Base-by-base conservation (phyloP, 2,888 invertebrate species). In the Toxonevra muliebris region DNA sequence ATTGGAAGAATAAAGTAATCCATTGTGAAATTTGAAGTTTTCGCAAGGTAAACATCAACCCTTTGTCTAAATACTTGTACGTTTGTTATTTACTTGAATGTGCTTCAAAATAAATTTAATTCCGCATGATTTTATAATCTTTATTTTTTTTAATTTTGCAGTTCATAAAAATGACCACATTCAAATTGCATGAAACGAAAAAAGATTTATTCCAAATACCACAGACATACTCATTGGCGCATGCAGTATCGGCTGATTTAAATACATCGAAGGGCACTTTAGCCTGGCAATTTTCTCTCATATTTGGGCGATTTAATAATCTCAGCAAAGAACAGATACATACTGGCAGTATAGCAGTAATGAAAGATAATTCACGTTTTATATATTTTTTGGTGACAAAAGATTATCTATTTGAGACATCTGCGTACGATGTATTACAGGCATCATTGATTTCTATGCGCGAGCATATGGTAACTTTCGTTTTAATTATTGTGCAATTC, bases 351-450 rank as follows among this genome's bases (percentile, higher is more conserved):
- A 79, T 88, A 53, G 88, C 88, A 9, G 75, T 86, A 13, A 71
- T 89, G 40, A 76, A 86, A 63, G 80, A 83, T 60, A 75, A 83
- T 55, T 71, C 75, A 1, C 80, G 88, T 61, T 88, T 79, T 71
- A 85, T 88, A 57, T 89, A 88, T 77, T 89, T 90, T 76, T 78
- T 90, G 69, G 86, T 90, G 7, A 90, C 90, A 8, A 90, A 90
- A 79, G 76, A 81, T 48, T 77, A 77, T 58, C 86, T 86, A 66
- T 86, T 75, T 70, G 79, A 86, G 17, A 86, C 87, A 75, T 88
- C 85, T 42, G 85, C 86, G 0, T 85, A 86, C 65, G 73, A 79
- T 1, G 84, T 84, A 15, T 73, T 88, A 58, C 86, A 85, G 76
- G 75, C 76, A 57, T 87, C 87, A 0, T 76, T 88, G 61, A 76